Percentiles rank a stretch among this genome's conserved stretches.
These are phyloP conservation scores for Chrysomela aeneicollis DNA, from an alignment of 2,888 invertebrate genomes.

Conservation along the genomic window DNA sequence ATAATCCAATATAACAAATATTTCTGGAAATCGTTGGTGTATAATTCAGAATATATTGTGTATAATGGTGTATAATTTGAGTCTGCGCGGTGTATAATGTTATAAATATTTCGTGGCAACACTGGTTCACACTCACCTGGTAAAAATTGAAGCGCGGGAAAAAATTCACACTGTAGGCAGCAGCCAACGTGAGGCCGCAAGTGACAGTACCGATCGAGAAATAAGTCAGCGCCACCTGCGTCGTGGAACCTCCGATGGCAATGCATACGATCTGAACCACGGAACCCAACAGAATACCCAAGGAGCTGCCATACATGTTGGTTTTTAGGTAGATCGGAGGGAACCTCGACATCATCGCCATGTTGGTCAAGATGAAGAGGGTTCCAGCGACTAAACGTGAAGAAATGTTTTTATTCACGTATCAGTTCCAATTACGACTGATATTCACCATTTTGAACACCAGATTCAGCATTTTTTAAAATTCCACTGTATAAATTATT, in stretches of 20 bases:
- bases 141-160: conserved; percentile 14
- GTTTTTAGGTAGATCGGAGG: conserved; percentile 33
- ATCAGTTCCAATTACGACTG: too few relatives aligned
- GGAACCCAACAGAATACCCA: conserved; percentile 29
- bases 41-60: too few relatives aligned
- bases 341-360: conserved; percentile 33
- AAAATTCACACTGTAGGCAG: background rate
- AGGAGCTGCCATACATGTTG: conserved; percentile 30
- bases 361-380: conserved; percentile 17
- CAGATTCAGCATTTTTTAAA: too few relatives aligned
- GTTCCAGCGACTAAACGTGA: conserved; percentile 18
- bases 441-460: too few relatives aligned
- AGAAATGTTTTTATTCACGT: too few relatives aligned
- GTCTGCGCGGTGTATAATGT: too few relatives aligned
- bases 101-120: too few relatives aligned
- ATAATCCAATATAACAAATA: too few relatives aligned
- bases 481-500: too few relatives aligned
- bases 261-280: conserved; percentile 28
- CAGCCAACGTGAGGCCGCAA: background rate
- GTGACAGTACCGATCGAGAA: conserved; percentile 11
- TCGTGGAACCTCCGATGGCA: conserved; percentile 19
- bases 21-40: too few relatives aligned
- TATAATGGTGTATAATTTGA: too few relatives aligned
- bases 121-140: background rate
- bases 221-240: conserved; percentile 27